Evolutionary conservation across 1,140 invertebrate genomes (phyloP).

Genomic region (Coenobita brevimanus): DNA sequence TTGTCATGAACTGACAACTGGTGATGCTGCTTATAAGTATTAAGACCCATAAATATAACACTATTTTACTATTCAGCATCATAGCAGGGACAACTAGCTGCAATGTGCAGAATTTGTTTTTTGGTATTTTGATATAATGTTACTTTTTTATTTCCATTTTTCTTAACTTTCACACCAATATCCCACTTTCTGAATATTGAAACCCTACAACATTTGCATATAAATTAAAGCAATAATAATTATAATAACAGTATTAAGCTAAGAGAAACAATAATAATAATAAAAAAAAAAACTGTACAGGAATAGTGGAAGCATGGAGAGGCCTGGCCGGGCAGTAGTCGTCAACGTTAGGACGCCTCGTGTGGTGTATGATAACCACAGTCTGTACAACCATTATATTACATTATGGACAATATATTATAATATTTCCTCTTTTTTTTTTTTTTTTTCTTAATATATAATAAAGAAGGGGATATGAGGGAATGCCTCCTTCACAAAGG

Average conservation of each 20-base stretch:
- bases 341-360: conserved; percentile 55
- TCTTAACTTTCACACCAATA: conserved; percentile 64
- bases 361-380: conserved; percentile 41
- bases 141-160: conserved; percentile 58
- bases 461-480: conserved; percentile 14
- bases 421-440: conserved; percentile 36
- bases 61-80: conserved; percentile 57
- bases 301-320: conserved; percentile 66
- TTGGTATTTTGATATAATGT: conserved; percentile 62
- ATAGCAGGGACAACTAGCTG: conserved; percentile 63
- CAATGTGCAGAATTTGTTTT: conserved; percentile 62
- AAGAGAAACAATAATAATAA: conserved; percentile 66
- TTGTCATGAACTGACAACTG: too few relatives aligned
- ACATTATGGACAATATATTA: conserved; percentile 61
- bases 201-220: conserved; percentile 64
- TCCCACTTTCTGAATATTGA: conserved; percentile 64
- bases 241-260: conserved; percentile 58
- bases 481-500: conserved; percentile 62
- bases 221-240: conserved; percentile 67
- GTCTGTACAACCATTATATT: conserved; percentile 59
- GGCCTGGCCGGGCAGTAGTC: conserved; percentile 61
- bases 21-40: conserved; percentile 41
- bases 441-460: too few relatives aligned
- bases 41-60: conserved; percentile 46
- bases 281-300: conserved; percentile 62